Evolutionary conservation across 2,888 invertebrate species (phyloP), one percentile per base, ranked within the genome.

Genomic region (Cataglyphis rosenhaueri): DNA sequence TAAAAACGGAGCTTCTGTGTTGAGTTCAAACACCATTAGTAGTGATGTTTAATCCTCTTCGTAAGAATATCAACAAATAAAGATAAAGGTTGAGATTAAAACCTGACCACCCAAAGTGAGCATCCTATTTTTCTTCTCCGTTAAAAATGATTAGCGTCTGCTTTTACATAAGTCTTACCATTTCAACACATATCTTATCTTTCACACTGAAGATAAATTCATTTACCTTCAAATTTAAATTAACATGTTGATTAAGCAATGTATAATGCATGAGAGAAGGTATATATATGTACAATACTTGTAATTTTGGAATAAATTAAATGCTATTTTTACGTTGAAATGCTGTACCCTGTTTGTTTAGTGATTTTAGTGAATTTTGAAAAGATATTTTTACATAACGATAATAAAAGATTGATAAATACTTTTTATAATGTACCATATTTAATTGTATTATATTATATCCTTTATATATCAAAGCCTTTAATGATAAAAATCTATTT

Each of bases 201-300:
- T 52, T 75, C 25, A 64, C 65, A 25, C 29, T 68, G 29, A 76
- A 18, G 55, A 29, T 68, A 68, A 41, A 29, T 57, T 52, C 29
- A 70, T 41, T 29, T 29, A 29, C 1, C 29, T 29, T 29, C 29
- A 29, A 29, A 21, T 41, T 3, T 3, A 12, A 55, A 70, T 76
- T 79, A 79, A 73, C 74, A 74, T 79, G 44, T 44, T 76, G 25
- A 79, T 73, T 59, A 25, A 29, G 25, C 15, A n/a, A 70, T 44
- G 44, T 73, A 41, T 68, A 55, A 75, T 75, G 71, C 41, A 78
- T 41, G 59, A 73, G 18, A 12, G 15, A 6, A 3, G 18, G 41
- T 44, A 52, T 48, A 48, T 48, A 48, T n/a, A n/a, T n/a, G 15
- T 12, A 29, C 29, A 29, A 29, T 29, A 21, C 9, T 55, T 38